Evolutionary conservation across 1,140 invertebrate species (phyloP), one percentile per base, ranked within the genome.

Genomic region (Episyrphus balteatus): DNA sequence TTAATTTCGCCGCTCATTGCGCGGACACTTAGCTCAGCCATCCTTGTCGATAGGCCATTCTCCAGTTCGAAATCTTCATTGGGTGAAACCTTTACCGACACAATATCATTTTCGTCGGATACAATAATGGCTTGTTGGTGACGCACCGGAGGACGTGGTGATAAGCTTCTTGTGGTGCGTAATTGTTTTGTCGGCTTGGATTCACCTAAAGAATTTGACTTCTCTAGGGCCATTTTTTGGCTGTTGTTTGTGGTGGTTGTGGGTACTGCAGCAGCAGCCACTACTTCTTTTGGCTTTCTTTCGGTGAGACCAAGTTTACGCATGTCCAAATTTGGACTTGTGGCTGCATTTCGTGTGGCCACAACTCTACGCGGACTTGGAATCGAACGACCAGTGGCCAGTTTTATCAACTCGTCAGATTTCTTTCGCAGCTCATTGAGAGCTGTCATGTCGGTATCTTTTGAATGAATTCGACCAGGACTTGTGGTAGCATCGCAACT

Each of bases 61-160:
- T 43, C 40, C 2, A 34, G n/a, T 32, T 41, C 17, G n/a, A 26
- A 36, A 1, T 50, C 48, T 6, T 46, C 43, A 31, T 21, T 39
- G 14, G 36, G 42, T 42, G 49, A 45, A 11, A 51, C 18, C 39
- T 51, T 46, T n/a, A 51, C 19, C 14, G 38, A 37, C 3, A 50
- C 44, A 14, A 46, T 26, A 44, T 51, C 38, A 38, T 51, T 53
- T 46, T 48, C 43, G 32, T 53, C 49, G 5, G 47, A 50, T 7
- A 49, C 31, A 5, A 45, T 43, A 13, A 50, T 50, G 21, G 49
- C 36, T 12, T 52, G 46, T 36, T 53, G 49, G 44, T 53, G 52
- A 3, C 38, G 42, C 7, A 53, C 31, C 8, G 52, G 52, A n/a
- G 52, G 49, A 15, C 46, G 37, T 6, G 52, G 52, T 18, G 52